These are phyloP conservation scores for Phoeniculus purpureus DNA, from an alignment of 2,797 vertebrate genomes.

Conservation along the genomic window DNA sequence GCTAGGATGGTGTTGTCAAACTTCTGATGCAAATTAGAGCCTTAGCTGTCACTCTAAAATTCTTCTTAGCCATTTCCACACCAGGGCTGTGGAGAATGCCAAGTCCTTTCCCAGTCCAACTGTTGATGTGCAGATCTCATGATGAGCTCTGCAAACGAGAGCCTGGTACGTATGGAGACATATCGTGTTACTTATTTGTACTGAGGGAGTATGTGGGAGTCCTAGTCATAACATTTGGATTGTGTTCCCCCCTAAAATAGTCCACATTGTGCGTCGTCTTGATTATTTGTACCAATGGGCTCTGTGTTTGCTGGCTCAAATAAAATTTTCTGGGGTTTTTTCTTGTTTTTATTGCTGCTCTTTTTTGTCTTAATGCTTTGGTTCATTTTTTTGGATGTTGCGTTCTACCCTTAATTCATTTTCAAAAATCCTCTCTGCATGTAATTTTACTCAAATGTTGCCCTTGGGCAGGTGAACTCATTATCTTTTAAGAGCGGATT, in stretches of 20 bases:
- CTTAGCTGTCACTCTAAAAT: background rate
- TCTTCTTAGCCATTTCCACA: background rate
- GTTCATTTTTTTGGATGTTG: background rate
- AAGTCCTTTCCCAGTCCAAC: background rate
- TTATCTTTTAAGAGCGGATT: background rate
- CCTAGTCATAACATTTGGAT: background rate
- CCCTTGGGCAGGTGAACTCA: background rate
- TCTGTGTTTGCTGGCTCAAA: background rate
- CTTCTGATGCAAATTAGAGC: background rate
- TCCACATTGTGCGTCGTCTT: background rate
- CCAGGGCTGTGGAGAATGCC: background rate
- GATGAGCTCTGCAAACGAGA: background rate
- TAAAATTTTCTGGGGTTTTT: background rate
- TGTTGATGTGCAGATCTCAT: background rate
- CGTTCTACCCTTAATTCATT: background rate
- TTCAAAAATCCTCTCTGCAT: background rate
- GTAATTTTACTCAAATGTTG: background rate
- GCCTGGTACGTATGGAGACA: background rate
- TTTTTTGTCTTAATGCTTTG: background rate
- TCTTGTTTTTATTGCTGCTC: background rate
- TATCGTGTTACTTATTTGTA: background rate
- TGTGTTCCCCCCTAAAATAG: background rate
- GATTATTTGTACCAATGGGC: background rate
- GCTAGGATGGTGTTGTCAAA: background rate
- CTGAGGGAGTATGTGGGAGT: background rate